Evolutionary conservation across 2,113 vertebrate genomes (phyloP), one percentile per base, ranked within the genome.

Genomic region (Pao palembangensis): DNA sequence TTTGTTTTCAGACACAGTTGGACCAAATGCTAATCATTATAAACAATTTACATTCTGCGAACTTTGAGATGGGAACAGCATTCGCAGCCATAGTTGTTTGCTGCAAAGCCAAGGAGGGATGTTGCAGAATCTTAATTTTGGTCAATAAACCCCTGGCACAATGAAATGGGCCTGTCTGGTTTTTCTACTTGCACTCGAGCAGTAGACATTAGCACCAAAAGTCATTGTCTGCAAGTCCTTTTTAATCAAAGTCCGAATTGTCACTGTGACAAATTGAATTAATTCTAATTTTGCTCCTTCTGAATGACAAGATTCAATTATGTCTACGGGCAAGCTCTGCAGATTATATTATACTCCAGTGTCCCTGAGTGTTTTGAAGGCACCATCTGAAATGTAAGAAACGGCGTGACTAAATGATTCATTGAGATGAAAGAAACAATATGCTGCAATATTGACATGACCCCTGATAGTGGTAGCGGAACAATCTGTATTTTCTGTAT

Each of bases 271-370:
- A 89, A 88, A 87, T 88, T 86, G 69, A 88, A 91, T 91, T 89
- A 85, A 89, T 89, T 89, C 81, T 58, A 79, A 78, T 90, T 86
- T 89, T 86, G 75, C 83, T 87, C 76, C 69, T 41, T 78, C 58
- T 82, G 79, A 90, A 77, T 90, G 88, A 90, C 88, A 90, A 84
- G 79, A 88, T 88, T 90, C 60, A 62, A 87, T 90, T 89, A 87
- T 82, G 84, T 69, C 79, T 83, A 71, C 43, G 41, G 84, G 80
- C 80, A 73, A 81, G 64, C 84, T 85, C 82, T 73, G 73, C 73
- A 89, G 87, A 90, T 90, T 81, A 73, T 76, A 79, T 88, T 75
- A 79, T 73, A 76, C 86, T 83, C 86, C 78, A 75, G 87, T 82
- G 80, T 85, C 73, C 82, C 83, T 84, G 83, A 78, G 77, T 81